Evolutionary conservation across 2,797 vertebrate genomes (phyloP).

Genomic region (Gymnothorax javanicus): DNA sequence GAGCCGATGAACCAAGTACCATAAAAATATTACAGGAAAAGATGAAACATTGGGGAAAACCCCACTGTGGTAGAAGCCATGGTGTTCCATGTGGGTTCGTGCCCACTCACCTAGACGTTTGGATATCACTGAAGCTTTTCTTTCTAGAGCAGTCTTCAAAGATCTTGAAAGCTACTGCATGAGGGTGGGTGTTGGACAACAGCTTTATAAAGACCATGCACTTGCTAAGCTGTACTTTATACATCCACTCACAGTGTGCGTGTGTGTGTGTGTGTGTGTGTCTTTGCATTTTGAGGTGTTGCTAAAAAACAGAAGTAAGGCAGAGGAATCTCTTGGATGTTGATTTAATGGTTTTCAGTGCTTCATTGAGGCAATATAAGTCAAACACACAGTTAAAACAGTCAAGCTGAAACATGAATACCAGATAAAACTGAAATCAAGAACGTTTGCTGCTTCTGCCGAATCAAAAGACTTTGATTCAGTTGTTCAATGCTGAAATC

Average conservation of each 20-base stretch:
- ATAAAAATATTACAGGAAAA: neutral
- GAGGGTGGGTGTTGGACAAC: neutral
- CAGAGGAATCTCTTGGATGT: neutral
- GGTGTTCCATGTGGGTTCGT: neutral
- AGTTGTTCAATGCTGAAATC: neutral
- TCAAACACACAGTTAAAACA: constrained; percentile 26
- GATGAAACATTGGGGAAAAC: neutral
- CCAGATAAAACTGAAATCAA: neutral
- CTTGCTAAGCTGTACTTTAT: neutral
- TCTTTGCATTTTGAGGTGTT: no score
- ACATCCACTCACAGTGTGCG: no score
- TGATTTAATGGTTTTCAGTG: constrained; percentile 18
- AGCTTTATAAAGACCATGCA: neutral
- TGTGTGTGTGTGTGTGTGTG: neutral
- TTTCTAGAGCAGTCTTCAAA: neutral
- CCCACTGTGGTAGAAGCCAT: neutral
- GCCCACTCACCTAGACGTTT: neutral
- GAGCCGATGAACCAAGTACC: neutral
- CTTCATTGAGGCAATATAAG: constrained; percentile 29
- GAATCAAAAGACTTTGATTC: neutral
- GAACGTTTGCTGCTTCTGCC: neutral
- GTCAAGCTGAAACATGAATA: constrained; percentile 9
- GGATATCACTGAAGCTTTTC: neutral
- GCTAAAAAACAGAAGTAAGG: constrained; percentile 1
- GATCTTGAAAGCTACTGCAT: neutral